A percentile compares a stretch with the other conserved stretches of the same genome.
These are phyloP conservation scores for Cheilosia vernalis DNA, from an alignment of 2,888 invertebrate species.

Conservation along the genomic window DNA sequence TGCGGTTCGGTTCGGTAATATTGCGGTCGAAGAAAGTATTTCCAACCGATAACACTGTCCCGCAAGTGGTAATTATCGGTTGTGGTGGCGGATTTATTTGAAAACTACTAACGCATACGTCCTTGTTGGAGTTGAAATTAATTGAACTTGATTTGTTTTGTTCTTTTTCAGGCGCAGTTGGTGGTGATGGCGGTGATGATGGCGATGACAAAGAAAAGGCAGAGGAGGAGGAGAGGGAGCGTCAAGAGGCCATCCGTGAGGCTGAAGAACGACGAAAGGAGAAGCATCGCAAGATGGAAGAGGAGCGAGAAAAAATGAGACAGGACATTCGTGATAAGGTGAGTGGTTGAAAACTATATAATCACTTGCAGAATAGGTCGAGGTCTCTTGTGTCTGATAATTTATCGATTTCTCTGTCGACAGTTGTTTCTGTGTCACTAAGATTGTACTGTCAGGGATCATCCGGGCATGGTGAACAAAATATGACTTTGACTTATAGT, in stretches of 20 bases:
- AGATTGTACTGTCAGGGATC: constrained; percentile 13
- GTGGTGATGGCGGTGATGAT: constrained; percentile 95
- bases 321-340: constrained; percentile 99
- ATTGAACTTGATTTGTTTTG: constrained; percentile 36
- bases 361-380: neutral
- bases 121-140: constrained; percentile 27
- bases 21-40: constrained; percentile 24
- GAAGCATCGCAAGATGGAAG: constrained; percentile 99
- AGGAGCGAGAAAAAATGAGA: constrained; percentile 99
- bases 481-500: constrained; percentile 31
- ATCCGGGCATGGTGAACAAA: neutral
- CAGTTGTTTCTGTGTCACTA: neutral
- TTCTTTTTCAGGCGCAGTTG: constrained; percentile 89
- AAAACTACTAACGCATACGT: constrained; percentile 17
- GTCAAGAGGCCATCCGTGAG: constrained; percentile 98
- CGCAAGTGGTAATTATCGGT: constrained; percentile 39
- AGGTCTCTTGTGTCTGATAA: neutral
- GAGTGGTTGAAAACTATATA: constrained; percentile 78
- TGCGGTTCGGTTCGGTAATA: constrained; percentile 42
- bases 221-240: constrained; percentile 98
- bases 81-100: neutral
- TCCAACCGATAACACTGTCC: constrained; percentile 21
- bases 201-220: constrained; percentile 99
- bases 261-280: constrained; percentile 99
- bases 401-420: constrained; percentile 28